A percentile compares a stretch with the other conserved stretches of the same genome.
These are phyloP conservation scores for Melieria crassipennis DNA, from an alignment of 2,888 invertebrate genomes.

Conservation along the genomic window DNA sequence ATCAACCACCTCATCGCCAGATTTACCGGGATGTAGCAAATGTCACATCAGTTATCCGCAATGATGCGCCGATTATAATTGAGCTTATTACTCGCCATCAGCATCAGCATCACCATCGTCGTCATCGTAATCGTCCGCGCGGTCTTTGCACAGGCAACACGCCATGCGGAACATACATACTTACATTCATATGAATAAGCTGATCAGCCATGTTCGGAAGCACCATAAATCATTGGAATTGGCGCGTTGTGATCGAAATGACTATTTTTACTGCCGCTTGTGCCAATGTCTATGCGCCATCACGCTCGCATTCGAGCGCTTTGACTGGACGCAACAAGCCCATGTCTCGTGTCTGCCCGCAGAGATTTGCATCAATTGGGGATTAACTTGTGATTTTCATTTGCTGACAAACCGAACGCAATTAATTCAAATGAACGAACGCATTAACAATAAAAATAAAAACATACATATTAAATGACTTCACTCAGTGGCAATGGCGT, in stretches of 20 bases:
- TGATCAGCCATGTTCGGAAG: no score
- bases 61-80: no score
- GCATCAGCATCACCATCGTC: constrained; percentile 4
- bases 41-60: background rate
- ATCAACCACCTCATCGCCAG: background rate
- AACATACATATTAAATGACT: constrained; percentile 23
- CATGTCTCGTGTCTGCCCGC: constrained; percentile 17
- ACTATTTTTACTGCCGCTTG: no score
- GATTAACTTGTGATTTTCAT: constrained; percentile 31
- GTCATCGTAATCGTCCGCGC: constrained; percentile 14
- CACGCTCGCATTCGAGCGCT: background rate
- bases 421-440: constrained; percentile 28
- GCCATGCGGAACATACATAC: no score
- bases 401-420: constrained; percentile 26
- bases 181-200: no score
- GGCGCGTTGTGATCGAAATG: no score
- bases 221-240: no score
- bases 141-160: no score
- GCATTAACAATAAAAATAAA: constrained; percentile 25
- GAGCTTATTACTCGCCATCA: background rate
- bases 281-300: no score
- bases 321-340: constrained; percentile 3
- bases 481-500: constrained; percentile 26
- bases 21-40: background rate
- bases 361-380: constrained; percentile 34